Percentiles rank a stretch among this genome's conserved stretches.
phyloP scores from a whole-genome alignment of 2,888 invertebrate species.

The Leptura quadrifasciata region DNA sequence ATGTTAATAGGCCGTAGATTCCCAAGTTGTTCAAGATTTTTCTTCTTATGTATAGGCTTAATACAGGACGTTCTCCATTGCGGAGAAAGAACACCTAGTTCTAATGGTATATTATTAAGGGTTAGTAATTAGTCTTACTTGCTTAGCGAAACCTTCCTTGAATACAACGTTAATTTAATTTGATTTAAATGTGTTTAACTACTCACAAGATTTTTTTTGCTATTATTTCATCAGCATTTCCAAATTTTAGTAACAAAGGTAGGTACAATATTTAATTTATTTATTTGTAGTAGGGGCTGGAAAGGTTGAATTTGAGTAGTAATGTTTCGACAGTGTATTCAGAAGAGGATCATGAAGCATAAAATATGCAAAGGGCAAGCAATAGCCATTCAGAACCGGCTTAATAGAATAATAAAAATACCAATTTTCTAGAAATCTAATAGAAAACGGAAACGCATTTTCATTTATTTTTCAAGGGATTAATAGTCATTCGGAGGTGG shows the following conservation, averaged over 20 bases:
- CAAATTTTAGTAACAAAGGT: too few relatives aligned
- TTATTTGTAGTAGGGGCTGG: neutral
- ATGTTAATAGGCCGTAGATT: too few relatives aligned
- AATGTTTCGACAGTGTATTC: neutral
- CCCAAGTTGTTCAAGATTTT: too few relatives aligned
- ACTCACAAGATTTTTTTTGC: too few relatives aligned
- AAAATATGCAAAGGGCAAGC: neutral
- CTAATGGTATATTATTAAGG: too few relatives aligned
- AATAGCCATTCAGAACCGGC: neutral
- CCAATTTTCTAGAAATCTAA: conserved; percentile 3
- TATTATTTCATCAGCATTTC: too few relatives aligned
- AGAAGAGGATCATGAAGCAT: neutral
- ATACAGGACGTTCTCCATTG: too few relatives aligned
- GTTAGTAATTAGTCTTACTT: neutral
- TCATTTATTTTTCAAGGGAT: neutral
- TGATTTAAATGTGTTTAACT: too few relatives aligned
- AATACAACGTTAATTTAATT: too few relatives aligned
- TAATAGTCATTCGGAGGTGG: neutral
- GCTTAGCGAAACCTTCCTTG: neutral
- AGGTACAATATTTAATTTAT: too few relatives aligned
- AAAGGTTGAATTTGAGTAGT: neutral
- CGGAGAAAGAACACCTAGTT: too few relatives aligned
- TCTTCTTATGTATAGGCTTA: too few relatives aligned
- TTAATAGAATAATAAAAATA: conserved; percentile 7
- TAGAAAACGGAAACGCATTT: neutral